Conservation (phyloP, 1,140 invertebrate genomes). For the Drosophila sulfurigaster region DNA sequence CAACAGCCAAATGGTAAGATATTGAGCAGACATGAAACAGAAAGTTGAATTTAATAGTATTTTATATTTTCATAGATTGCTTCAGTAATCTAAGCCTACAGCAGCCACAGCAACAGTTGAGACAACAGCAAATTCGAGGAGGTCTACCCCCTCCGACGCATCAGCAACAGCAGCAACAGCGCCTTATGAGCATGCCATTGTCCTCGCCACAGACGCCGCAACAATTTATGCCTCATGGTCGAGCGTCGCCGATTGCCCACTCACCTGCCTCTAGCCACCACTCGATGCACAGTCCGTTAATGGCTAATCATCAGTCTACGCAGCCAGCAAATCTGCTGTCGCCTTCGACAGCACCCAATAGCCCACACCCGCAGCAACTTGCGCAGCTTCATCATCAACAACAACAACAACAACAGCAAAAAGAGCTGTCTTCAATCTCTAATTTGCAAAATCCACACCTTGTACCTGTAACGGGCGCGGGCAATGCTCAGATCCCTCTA, state of each 20-base stretch:
- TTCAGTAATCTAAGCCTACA: conserved; percentile 63
- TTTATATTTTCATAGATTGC: conserved; percentile 49
- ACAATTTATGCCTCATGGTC: conserved; percentile 68
- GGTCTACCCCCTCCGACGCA: conserved; percentile 75
- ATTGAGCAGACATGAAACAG: neutral
- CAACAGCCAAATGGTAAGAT: conserved; percentile 63
- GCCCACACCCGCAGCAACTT: conserved; percentile 53
- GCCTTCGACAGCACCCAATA: conserved; percentile 47
- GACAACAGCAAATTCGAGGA: conserved; percentile 59
- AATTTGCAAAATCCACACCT: conserved; percentile 60
- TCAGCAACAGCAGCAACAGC: conserved; percentile 78
- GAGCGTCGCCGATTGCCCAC: conserved; percentile 83
- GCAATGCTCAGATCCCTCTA: conserved; percentile 65
- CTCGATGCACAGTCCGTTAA: conserved; percentile 81
- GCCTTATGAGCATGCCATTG: conserved; percentile 68
- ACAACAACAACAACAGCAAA: conserved; percentile 41
- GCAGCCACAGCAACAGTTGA: conserved; percentile 62
- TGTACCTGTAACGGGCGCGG: conserved; percentile 71
- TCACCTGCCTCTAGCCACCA: conserved; percentile 81
- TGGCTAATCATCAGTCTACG: conserved; percentile 74
- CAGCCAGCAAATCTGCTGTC: conserved; percentile 75
- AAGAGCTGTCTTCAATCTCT: conserved; percentile 52
- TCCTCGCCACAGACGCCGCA: conserved; percentile 61
- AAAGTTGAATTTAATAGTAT: neutral
- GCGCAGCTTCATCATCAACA: conserved; percentile 30